Evolutionary conservation across 30 jellyfish, hydroid and myxozoan genomes (phyloP), one percentile per base, ranked within the genome.

Genomic region (Euphysa ruthae): DNA sequence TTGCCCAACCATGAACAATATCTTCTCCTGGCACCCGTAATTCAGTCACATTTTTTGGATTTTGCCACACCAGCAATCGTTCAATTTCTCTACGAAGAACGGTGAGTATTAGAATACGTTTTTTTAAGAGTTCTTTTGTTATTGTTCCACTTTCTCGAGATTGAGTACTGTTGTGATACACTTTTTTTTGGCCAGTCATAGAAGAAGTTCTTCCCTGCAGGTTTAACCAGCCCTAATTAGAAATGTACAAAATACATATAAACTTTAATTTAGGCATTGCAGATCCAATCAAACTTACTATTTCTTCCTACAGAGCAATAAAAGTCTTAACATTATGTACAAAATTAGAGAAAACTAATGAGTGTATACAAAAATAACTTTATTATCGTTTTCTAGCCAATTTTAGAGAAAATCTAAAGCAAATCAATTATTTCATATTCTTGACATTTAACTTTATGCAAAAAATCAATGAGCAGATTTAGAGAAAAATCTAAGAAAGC

Each of bases 191-290:
- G 7, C 30, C 30, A 2, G 44, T 27, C 30, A 56, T 16, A 5
- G 76, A 42, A 22, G 55, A 32, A 10, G 77, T 34, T 44, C 85
- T 83, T 15, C 78, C 52, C 35, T 66, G 92, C 0, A 93, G 75
- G 52, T 89, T 89, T 4, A 89, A 69, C 98, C 98, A 89, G 22
- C 98, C 94, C 98, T 89, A 55, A 4, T n/a, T n/a, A n/a, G n/a
- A n/a, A n/a, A n/a, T n/a, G 42, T 20, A 8, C 12, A 63, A 27
- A 64, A 8, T 10, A 72, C n/a, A n/a, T n/a, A n/a, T n/a, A n/a
- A n/a, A n/a, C n/a, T n/a, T n/a, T n/a, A n/a, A n/a, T n/a, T n/a
- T n/a, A n/a, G n/a, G n/a, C n/a, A n/a, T n/a, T n/a, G n/a, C n/a
- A n/a, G n/a, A n/a, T n/a, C n/a, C n/a, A n/a, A n/a, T n/a, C n/a